Evolutionary conservation across 2,113 vertebrate genomes (phyloP), one percentile per base, ranked within the genome.

Genomic region (Mystacornis crossleyi): DNA sequence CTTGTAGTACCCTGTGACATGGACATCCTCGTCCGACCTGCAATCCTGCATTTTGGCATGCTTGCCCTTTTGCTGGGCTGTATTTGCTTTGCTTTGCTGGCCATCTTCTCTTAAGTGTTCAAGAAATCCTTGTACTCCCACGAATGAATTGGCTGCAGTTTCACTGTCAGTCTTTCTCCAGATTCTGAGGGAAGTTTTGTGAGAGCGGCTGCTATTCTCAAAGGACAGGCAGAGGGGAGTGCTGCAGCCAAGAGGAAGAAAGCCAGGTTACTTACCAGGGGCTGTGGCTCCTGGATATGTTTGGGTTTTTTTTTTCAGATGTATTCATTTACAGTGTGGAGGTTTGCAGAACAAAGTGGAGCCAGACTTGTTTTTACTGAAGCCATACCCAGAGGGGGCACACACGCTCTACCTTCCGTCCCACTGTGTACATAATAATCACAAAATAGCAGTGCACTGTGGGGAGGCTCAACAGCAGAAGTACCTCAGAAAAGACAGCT

Each of bases 301-400:
- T 40, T 25, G 20, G 18, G 12, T 1, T 43, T 40, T 40, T 55
- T 86, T 87, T 72, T 47, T 11, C 31, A 74, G 24, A 54, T 54
- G 14, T 6, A 29, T 57, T 28, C 29, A 40, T 71, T 91, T 40
- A 43, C 18, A 64, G 43, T 6, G 13, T 75, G 80, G 58, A 36
- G 43, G 31, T 66, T 67, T 84, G 54, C 51, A 70, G 73, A 81
- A 33, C 8, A 48, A 42, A 29, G 38, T 78, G 43, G 21, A 89
- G n/a, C 21, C 70, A 53, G 70, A 43, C 23, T 51, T 83, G 89
- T 16, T 92, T 72, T 60, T 48, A 64, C 48, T 1, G 17, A 67
- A 74, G 70, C 57, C 61, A 33, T 48, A 43, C 53, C 90, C 53
- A 9, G 87, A 93, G 96, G 85, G 84, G 57, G 87, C 84, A 90